These are phyloP conservation scores for Xiphorhynchus erythropygius DNA, from an alignment of 2,797 vertebrate species.

Conservation along the genomic window DNA sequence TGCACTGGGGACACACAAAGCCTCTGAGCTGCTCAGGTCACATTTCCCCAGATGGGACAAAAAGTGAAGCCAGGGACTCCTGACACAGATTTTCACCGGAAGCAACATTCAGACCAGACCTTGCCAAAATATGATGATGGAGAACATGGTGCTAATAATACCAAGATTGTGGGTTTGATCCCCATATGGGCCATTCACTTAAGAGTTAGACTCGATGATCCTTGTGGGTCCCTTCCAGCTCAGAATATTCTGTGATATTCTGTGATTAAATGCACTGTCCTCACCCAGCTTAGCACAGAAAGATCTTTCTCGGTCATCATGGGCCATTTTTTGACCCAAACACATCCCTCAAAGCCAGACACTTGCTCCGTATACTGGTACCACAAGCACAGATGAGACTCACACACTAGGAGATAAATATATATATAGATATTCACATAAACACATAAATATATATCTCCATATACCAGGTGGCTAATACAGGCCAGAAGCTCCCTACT, in stretches of 20 bases:
- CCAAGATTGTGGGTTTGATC: background rate
- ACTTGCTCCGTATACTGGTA: background rate
- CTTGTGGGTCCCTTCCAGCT: background rate
- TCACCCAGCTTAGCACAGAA: background rate
- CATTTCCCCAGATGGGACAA: background rate
- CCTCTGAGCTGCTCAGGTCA: background rate
- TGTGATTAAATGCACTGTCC: background rate
- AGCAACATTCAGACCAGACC: background rate
- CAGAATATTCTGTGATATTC: background rate
- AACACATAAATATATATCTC: fast-evolving
- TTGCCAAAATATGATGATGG: background rate
- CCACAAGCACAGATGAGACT: background rate
- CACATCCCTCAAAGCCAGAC: background rate
- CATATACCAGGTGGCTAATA: background rate
- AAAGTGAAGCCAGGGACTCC: background rate
- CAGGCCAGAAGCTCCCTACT: background rate
- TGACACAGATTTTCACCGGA: background rate
- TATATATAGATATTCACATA: background rate
- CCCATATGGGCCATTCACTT: background rate
- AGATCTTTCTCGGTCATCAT: background rate
- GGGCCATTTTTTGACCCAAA: background rate
- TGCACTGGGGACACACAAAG: background rate
- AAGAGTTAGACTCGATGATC: background rate
- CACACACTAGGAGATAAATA: background rate
- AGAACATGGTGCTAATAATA: background rate